Evolutionary conservation across 2,797 vertebrate species (phyloP).

Genomic region (Labeo calbasu): DNA sequence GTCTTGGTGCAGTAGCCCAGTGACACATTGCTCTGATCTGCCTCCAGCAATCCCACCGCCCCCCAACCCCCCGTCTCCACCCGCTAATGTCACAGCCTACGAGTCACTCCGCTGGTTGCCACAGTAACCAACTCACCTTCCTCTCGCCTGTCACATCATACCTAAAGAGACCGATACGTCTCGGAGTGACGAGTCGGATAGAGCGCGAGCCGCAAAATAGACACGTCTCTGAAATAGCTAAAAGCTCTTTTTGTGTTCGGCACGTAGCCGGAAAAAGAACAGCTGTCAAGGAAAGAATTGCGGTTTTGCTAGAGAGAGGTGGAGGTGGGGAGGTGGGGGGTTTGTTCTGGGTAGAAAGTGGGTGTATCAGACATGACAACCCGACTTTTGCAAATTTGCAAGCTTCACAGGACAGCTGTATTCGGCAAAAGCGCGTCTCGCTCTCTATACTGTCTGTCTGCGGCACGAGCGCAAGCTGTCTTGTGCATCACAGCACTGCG

Average conservation of each 20-base stretch:
- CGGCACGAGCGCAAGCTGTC: slow-evolving; percentile 52
- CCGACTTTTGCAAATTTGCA: slow-evolving; percentile 55
- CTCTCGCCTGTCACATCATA: slow-evolving; percentile 70
- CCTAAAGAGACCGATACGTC: slow-evolving; percentile 73
- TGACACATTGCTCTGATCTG: slow-evolving; percentile 78
- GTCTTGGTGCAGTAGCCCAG: slow-evolving; percentile 73
- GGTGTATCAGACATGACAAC: slow-evolving; percentile 60
- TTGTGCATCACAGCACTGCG: slow-evolving; percentile 54
- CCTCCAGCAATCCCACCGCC: slow-evolving; percentile 65
- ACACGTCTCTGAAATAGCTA: slow-evolving; percentile 62
- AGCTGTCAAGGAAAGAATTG: slow-evolving; percentile 35
- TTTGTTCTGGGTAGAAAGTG: slow-evolving; percentile 17
- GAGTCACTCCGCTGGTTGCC: slow-evolving; percentile 83
- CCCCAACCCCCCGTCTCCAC: slow-evolving; percentile 48
- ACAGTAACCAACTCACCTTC: slow-evolving; percentile 81
- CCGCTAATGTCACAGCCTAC: slow-evolving; percentile 74
- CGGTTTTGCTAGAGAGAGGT: slow-evolving; percentile 26
- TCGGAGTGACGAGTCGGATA: slow-evolving; percentile 47
- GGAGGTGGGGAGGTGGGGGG: background rate
- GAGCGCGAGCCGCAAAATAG: slow-evolving; percentile 43
- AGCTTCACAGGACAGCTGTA: slow-evolving; percentile 58
- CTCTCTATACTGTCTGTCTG: slow-evolving; percentile 64
- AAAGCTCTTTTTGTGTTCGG: slow-evolving; percentile 55
- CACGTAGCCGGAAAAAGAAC: slow-evolving; percentile 46
- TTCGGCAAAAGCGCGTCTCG: slow-evolving; percentile 49